Evolutionary conservation across 2,797 vertebrate genomes (phyloP).

Genomic region (Percopsis omiscomaycus): DNA sequence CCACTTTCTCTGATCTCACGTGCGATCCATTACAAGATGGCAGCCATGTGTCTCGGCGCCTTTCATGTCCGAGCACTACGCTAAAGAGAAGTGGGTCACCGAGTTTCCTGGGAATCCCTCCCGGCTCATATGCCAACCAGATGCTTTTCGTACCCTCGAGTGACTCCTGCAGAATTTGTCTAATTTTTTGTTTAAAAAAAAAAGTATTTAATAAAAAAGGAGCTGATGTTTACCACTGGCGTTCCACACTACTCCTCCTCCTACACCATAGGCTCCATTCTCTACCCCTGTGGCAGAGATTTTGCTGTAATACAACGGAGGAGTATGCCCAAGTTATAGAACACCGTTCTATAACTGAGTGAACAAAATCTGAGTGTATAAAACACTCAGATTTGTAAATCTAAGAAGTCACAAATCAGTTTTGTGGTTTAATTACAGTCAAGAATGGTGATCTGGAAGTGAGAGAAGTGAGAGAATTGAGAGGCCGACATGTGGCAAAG

Average conservation of each 20-base stretch:
- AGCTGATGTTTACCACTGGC: no score
- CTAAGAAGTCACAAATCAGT: neutral
- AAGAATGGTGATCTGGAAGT: neutral
- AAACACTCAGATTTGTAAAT: conserved; percentile 2
- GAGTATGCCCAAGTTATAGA: no score
- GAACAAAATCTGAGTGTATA: no score
- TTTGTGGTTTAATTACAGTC: neutral
- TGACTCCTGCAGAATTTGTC: conserved; percentile 43
- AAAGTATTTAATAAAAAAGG: no score
- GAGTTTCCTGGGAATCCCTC: conserved; percentile 75
- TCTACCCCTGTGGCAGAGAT: no score
- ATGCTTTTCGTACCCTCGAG: conserved; percentile 58
- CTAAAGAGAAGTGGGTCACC: conserved; percentile 73
- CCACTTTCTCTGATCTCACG: conserved; percentile 62
- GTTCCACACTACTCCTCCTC: no score
- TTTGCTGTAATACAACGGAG: no score
- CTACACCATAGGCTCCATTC: no score
- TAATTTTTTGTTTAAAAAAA: neutral
- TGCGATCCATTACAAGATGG: conserved; percentile 70
- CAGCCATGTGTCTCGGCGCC: conserved; percentile 67
- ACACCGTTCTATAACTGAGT: no score
- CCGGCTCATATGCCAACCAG: conserved; percentile 71
- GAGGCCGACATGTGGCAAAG: neutral
- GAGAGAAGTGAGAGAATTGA: neutral
- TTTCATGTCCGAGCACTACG: conserved; percentile 71